Evolutionary conservation across 2,113 vertebrate species (phyloP).

Genomic region (Myxocyprinus asiaticus): DNA sequence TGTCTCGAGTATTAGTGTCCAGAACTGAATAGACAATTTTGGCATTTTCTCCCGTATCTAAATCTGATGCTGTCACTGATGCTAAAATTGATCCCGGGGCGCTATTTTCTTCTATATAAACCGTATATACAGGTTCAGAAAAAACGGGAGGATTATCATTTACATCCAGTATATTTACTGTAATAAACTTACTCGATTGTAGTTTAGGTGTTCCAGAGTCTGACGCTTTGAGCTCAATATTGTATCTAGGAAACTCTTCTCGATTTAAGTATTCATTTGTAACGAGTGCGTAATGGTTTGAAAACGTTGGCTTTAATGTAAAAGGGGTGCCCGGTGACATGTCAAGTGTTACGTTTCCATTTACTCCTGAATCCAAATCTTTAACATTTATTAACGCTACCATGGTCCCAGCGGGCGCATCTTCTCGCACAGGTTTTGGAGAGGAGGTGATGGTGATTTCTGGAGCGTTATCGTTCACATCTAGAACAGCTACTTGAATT

Average conservation of each 20-base stretch:
- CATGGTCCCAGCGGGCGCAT: conserved; percentile 75
- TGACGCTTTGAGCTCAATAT: conserved; percentile 74
- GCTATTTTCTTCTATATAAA: conserved; percentile 76
- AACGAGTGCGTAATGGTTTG: conserved; percentile 81
- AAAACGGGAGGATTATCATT: conserved; percentile 84
- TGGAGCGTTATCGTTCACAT: conserved; percentile 83
- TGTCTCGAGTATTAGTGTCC: conserved; percentile 69
- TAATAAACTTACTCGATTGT: conserved; percentile 69
- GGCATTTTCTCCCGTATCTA: conserved; percentile 72
- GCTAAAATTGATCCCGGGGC: conserved; percentile 69
- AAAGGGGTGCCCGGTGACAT: conserved; percentile 77
- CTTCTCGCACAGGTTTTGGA: conserved; percentile 77
- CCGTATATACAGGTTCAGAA: conserved; percentile 70
- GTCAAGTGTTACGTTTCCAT: conserved; percentile 77
- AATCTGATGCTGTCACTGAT: conserved; percentile 74
- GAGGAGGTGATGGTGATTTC: conserved; percentile 81
- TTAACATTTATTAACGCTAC: conserved; percentile 72
- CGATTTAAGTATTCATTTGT: conserved; percentile 76
- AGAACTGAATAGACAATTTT: conserved; percentile 81
- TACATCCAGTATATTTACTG: conserved; percentile 74
- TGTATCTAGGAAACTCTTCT: conserved; percentile 74
- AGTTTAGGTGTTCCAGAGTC: conserved; percentile 78
- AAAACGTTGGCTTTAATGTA: conserved; percentile 79
- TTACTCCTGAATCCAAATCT: conserved; percentile 73
- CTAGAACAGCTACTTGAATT: conserved; percentile 75